Conservation (phyloP, 92 coral and sea anemone species). For the Zoanthus sociatus region DNA sequence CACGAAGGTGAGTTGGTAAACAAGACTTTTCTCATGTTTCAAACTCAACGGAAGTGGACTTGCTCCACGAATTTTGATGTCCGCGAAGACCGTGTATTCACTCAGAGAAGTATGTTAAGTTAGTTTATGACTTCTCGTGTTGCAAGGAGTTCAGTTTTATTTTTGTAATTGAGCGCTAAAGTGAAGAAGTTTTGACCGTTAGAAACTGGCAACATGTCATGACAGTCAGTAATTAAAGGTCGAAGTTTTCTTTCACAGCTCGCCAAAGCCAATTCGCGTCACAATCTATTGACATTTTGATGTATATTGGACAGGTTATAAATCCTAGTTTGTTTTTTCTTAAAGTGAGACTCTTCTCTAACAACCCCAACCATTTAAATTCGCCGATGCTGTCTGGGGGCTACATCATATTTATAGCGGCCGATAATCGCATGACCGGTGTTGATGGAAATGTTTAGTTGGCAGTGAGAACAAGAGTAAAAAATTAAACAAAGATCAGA, state of each 20-base stretch:
- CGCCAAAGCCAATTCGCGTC: not conserved
- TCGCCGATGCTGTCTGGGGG: not conserved
- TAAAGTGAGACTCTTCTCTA: not conserved
- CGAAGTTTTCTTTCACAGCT: not conserved
- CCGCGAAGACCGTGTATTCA: not conserved
- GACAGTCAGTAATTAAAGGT: not conserved
- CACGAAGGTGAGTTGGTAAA: slow-evolving; percentile 18
- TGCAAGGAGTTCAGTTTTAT: not conserved
- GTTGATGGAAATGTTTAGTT: not conserved
- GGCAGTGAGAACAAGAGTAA: not conserved
- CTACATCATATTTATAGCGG: not conserved
- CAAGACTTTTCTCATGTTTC: slow-evolving; percentile 16
- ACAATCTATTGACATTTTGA: slow-evolving; percentile 4
- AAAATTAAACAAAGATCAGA: not conserved
- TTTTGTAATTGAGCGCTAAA: not conserved
- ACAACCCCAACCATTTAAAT: not conserved
- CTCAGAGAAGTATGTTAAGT: not conserved
- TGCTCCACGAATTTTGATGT: not conserved
- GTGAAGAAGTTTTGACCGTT: not conserved
- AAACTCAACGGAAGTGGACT: slow-evolving; percentile 25
- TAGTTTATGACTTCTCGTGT: not conserved
- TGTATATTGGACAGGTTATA: not conserved
- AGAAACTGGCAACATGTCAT: not conserved
- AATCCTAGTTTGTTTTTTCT: not conserved
- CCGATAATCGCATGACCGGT: not conserved